Percentiles rank a stretch among this genome's conserved stretches.
These are phyloP conservation scores for Diplolepis rosae DNA, from an alignment of 2,888 invertebrate species.

Conservation along the genomic window DNA sequence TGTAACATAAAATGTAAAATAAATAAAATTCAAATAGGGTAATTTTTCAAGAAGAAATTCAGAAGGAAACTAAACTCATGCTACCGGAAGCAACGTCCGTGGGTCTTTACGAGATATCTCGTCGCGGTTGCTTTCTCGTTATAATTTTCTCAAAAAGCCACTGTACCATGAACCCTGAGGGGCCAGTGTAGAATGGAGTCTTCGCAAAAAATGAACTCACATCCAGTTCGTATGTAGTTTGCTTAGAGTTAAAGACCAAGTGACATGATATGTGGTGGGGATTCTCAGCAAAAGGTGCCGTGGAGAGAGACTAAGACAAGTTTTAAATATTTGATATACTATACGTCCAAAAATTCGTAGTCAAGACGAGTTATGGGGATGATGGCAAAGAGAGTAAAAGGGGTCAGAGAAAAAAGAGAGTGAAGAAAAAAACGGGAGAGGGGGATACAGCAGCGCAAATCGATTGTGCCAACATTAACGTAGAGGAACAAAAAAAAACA, in stretches of 20 bases:
- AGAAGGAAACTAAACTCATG: not conserved
- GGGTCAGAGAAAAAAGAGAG: conserved; percentile 42
- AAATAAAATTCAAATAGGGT: not conserved
- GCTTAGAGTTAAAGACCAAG: not conserved
- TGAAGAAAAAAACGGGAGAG: conserved; percentile 43
- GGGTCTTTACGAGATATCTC: not conserved
- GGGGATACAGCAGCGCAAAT: conserved; percentile 62
- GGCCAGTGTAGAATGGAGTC: not conserved
- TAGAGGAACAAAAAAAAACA: conserved; percentile 63
- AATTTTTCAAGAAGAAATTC: not conserved
- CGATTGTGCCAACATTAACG: conserved; percentile 72
- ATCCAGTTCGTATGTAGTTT: not conserved
- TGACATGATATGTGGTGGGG: not conserved
- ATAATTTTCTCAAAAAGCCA: conserved; percentile 16
- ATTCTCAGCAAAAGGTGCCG: not conserved
- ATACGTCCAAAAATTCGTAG: conserved; percentile 42
- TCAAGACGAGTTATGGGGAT: conserved; percentile 41
- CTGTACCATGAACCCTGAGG: not conserved
- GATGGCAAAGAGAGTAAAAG: conserved; percentile 42
- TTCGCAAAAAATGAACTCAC: not conserved
- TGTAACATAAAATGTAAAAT: not conserved
- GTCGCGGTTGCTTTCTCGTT: conserved; percentile 3
- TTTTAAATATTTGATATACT: conserved; percentile 46
- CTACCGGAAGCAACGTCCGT: conserved; percentile 3
- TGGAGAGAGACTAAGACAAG: conserved; percentile 25